These are phyloP conservation scores for Pangasius krempfi DNA, from an alignment of 2,797 vertebrate genomes.

Conservation along the genomic window DNA sequence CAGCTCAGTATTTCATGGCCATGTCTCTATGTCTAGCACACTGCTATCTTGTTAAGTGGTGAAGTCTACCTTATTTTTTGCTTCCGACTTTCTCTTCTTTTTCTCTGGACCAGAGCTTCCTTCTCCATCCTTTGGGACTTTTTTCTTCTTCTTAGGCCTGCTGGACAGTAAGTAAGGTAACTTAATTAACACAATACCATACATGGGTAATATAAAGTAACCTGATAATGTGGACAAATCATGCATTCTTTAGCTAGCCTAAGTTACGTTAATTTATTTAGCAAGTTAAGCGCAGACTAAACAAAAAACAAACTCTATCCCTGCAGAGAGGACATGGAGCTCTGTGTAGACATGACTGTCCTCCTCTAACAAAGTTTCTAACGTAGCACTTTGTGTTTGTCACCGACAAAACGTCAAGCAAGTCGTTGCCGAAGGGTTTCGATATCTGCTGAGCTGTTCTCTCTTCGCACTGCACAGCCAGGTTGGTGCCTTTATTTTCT, in stretches of 20 bases:
- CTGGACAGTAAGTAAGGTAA: slow-evolving; percentile 12
- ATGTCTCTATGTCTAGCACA: slow-evolving; percentile 3
- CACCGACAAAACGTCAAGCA: neutral
- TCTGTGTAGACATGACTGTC: neutral
- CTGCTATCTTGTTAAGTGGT: neutral
- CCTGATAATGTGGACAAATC: neutral
- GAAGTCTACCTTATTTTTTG: slow-evolving; percentile 46
- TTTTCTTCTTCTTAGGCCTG: slow-evolving; percentile 55
- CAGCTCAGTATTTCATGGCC: neutral
- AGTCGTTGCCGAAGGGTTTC: neutral
- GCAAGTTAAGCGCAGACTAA: neutral
- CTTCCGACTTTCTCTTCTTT: slow-evolving; percentile 43
- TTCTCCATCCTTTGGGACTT: slow-evolving; percentile 29
- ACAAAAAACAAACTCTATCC: neutral
- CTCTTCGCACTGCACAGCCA: neutral
- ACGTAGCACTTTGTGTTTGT: neutral
- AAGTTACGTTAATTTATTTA: no score
- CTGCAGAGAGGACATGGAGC: neutral
- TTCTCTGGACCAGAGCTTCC: slow-evolving; percentile 7
- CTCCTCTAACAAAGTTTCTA: neutral
- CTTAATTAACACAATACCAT: slow-evolving; percentile 1
- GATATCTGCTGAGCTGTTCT: neutral
- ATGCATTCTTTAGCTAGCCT: neutral
- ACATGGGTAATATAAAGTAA: neutral
- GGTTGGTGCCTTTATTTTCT: neutral